These are phyloP conservation scores for Drymonia ruficornis DNA, from an alignment of 2,888 invertebrate species.

Conservation along the genomic window DNA sequence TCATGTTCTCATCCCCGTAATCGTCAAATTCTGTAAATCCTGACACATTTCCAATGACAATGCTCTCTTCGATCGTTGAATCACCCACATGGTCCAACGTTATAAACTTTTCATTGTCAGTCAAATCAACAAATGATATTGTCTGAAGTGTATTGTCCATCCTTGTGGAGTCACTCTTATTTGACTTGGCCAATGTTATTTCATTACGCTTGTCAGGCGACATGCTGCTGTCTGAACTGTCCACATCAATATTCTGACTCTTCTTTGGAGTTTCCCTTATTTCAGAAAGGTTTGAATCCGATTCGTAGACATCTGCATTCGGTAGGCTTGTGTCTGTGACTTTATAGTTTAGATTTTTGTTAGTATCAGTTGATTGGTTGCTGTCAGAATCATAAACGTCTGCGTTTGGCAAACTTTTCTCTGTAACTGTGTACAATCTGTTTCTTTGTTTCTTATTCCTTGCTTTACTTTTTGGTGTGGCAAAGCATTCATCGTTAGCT, in stretches of 20 bases:
- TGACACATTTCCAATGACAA: slow-evolving; percentile 73
- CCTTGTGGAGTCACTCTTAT: slow-evolving; percentile 30
- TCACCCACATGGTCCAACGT: slow-evolving; percentile 39
- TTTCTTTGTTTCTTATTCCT: slow-evolving; percentile 72
- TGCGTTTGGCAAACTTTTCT: slow-evolving; percentile 66
- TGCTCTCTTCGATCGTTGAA: slow-evolving; percentile 60
- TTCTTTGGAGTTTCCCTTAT: slow-evolving; percentile 35
- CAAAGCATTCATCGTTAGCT: slow-evolving; percentile 64
- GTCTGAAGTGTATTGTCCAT: slow-evolving; percentile 23
- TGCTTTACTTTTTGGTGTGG: slow-evolving; percentile 78
- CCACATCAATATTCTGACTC: slow-evolving; percentile 35
- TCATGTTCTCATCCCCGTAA: slow-evolving; percentile 43
- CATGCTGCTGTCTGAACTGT: slow-evolving; percentile 45
- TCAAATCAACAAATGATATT: slow-evolving; percentile 60
- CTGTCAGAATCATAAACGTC: slow-evolving; percentile 87
- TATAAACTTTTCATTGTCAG: slow-evolving; percentile 46
- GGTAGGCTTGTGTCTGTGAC: slow-evolving; percentile 72
- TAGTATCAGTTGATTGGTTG: slow-evolving; percentile 64
- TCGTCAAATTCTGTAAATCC: slow-evolving; percentile 61
- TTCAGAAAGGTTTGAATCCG: slow-evolving; percentile 78
- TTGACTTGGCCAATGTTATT: slow-evolving; percentile 25
- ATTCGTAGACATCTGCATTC: slow-evolving; percentile 81
- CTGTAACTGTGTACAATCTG: slow-evolving; percentile 66
- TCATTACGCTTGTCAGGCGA: slow-evolving; percentile 28
- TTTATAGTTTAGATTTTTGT: slow-evolving; percentile 57